Percentiles rank a stretch among this genome's conserved stretches.
Evolutionary conservation across 92 coral and sea anemone genomes (phyloP).

Genomic region (Hydrozoanthus gracilis): DNA sequence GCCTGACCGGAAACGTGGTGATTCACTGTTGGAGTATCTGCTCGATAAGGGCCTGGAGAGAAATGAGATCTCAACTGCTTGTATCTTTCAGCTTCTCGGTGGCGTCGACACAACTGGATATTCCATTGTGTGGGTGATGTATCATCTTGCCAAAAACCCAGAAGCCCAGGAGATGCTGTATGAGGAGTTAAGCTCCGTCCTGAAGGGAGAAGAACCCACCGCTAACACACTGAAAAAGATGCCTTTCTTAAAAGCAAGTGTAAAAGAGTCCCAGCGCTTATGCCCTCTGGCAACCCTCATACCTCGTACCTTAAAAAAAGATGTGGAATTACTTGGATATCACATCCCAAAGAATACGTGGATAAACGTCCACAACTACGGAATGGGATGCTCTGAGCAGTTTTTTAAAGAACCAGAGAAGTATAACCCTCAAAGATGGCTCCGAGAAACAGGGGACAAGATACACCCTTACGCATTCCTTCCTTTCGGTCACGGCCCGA

Average conservation of each 20-base stretch:
- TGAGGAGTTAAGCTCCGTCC: conserved; percentile 18
- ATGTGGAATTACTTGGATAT: conserved; percentile 28
- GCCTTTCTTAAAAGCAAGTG: conserved; percentile 43
- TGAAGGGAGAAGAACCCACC: conserved; percentile 7
- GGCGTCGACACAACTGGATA: conserved; percentile 42
- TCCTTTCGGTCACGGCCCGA: conserved; percentile 71
- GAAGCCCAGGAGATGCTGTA: conserved; percentile 24
- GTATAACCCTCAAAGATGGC: conserved; percentile 37
- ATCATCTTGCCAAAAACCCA: conserved; percentile 38
- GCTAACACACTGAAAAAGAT: conserved; percentile 8
- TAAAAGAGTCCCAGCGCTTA: conserved; percentile 46
- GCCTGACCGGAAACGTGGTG: background rate
- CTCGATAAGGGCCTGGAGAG: conserved; percentile 16
- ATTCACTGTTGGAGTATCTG: conserved; percentile 40
- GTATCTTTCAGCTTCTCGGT: conserved; percentile 44
- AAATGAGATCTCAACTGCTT: conserved; percentile 26
- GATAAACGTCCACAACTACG: conserved; percentile 29
- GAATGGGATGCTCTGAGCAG: conserved; percentile 38
- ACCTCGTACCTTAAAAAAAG: conserved; percentile 26
- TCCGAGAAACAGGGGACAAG: conserved; percentile 40
- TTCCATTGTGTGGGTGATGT: conserved; percentile 43
- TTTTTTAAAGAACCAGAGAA: conserved; percentile 42
- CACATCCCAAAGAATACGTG: conserved; percentile 36
- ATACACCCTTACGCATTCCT: conserved; percentile 54
- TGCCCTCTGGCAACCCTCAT: conserved; percentile 40